These are phyloP conservation scores for Trididemnum nubilum DNA, from an alignment of 23 tunicate genomes.

Conservation along the genomic window DNA sequence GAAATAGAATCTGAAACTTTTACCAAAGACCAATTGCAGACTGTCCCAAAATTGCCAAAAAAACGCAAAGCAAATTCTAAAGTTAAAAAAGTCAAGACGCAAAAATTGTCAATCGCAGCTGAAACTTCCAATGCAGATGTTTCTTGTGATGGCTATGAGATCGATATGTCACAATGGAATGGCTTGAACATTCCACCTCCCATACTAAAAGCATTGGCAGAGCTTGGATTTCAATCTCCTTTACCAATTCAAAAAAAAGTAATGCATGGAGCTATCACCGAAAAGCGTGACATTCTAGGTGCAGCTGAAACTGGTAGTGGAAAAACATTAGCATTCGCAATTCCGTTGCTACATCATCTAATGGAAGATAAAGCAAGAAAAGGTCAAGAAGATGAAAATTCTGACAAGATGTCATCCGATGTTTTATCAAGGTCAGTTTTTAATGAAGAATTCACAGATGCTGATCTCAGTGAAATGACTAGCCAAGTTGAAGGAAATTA, in stretches of 20 bases:
- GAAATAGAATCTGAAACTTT: no score
- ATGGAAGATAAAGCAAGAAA: conserved; percentile 58
- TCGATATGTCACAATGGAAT: conserved; percentile 70
- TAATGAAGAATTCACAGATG: conserved; percentile 10
- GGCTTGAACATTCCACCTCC: conserved; percentile 51
- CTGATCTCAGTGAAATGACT: background rate
- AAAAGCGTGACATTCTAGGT: conserved; percentile 71
- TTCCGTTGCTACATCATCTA: conserved; percentile 81
- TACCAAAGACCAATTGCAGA: no score
- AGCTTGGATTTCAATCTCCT: conserved; percentile 64
- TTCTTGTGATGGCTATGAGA: no score
- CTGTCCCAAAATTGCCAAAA: no score
- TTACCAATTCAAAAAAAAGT: conserved; percentile 85
- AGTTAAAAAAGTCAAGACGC: no score
- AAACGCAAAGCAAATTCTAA: no score
- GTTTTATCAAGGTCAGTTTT: background rate
- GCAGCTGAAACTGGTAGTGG: conserved; percentile 99
- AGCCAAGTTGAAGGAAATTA: background rate
- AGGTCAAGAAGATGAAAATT: conserved; percentile 12
- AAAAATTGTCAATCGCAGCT: no score
- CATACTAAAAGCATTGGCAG: conserved; percentile 53
- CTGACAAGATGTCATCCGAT: no score
- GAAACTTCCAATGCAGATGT: no score
- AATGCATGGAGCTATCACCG: conserved; percentile 68
- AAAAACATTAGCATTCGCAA: conserved; percentile 92